phyloP scores from a whole-genome alignment of 1,140 invertebrate genomes.

The Lineus longissimus region DNA sequence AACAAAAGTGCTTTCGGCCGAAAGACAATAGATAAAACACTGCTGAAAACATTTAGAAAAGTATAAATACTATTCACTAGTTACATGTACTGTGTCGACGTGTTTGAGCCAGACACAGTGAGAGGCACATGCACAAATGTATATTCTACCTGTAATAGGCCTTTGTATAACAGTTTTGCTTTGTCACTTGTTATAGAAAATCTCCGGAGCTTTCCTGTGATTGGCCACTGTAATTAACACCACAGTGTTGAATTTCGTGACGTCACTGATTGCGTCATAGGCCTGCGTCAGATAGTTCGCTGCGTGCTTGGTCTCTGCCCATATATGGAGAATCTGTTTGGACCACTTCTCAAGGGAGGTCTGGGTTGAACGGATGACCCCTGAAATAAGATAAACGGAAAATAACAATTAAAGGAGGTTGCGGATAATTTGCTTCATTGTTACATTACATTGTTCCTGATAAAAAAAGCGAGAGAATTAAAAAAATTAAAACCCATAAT shows the following conservation, averaged over 20 bases:
- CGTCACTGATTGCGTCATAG: constrained; percentile 21
- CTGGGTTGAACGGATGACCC: constrained; percentile 34
- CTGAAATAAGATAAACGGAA: constrained; percentile 20
- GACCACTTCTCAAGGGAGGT: constrained; percentile 40
- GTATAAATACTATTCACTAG: no score
- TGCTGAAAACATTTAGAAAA: no score
- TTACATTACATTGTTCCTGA: no score
- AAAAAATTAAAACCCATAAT: not conserved
- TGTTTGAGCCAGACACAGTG: no score
- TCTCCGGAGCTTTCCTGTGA: constrained; percentile 8
- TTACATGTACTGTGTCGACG: no score
- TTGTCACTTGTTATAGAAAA: constrained; percentile 13
- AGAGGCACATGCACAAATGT: no score
- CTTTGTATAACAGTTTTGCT: no score
- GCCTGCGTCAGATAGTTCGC: constrained; percentile 27
- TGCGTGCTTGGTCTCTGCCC: constrained; percentile 29
- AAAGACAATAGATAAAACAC: no score
- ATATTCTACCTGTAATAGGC: no score
- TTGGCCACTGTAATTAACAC: constrained; percentile 35
- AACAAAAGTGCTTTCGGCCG: no score
- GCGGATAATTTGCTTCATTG: no score
- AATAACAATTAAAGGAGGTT: constrained; percentile 9
- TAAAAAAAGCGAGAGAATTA: not conserved
- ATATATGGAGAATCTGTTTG: constrained; percentile 46
- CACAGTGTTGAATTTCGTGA: constrained; percentile 37